Base-by-base conservation (phyloP, 2,797 vertebrate genomes). In the Babyrousa celebensis region DNA sequence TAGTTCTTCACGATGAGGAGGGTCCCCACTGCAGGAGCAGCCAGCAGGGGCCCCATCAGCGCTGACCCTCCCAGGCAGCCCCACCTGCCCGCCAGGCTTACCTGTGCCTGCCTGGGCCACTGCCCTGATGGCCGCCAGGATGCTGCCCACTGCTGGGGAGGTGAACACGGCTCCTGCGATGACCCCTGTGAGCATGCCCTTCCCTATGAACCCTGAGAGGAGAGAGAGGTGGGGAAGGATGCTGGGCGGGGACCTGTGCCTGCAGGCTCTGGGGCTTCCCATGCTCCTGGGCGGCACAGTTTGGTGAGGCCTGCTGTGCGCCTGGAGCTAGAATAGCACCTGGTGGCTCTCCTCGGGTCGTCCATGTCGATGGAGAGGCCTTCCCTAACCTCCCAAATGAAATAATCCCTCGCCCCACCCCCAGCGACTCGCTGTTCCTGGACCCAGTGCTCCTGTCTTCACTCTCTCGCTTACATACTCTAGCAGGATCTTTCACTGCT, bases 1-100 rank as follows among this genome's bases (percentile, higher is more conserved):
- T 99, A 99, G 98, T 99, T 99, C 98, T 99, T 99, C 82, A 99
- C 99, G 0, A 99, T 99, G 89, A 99, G 98, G 17, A 99, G 99
- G 54, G 99, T 99, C 9, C 99, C 99, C 0, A 18, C 99, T 99
- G 94, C 0, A 2, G 54, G 16, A 68, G 63, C 11, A 48, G 68
- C 54, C 71, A 2, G 75, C 11, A 36, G 3, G 14, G 12, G 29
- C 2, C 12, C 58, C 3, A 0, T 93, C 58, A 90, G 63, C 2
- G 48, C 40, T 4, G 14, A 5, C 17, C 78, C 71, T 15, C 11
- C 60, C 21, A 3, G 20, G 29, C 52, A n/a, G 54, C 32, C 87
- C 58, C 15, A 70, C 68, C 43, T 0, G 1, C 63, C 7, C 0
- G 9, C 27, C 40, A 70, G 25, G 72, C 94, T 23, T 74, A 99